phyloP scores from a whole-genome alignment of 2,888 invertebrate genomes.

The Pristionchus mayeri region DNA sequence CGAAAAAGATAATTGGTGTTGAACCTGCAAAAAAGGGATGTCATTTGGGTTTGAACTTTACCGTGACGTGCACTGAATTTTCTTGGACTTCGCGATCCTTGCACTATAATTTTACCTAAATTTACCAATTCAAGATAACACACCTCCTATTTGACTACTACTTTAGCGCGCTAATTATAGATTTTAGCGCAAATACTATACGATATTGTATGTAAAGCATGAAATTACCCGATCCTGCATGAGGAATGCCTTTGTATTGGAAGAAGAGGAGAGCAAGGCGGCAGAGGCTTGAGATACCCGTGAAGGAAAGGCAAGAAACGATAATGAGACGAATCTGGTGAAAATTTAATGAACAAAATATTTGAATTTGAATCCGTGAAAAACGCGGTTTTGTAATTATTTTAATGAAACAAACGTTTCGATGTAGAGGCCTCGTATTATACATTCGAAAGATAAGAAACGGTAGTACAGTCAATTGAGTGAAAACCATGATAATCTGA shows the following conservation, averaged over 20 bases:
- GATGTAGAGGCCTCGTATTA: not conserved
- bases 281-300: not conserved
- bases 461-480: not conserved
- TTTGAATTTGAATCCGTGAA: no score
- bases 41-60: not conserved
- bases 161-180: no score
- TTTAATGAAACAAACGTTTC: not conserved
- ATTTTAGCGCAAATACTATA: no score
- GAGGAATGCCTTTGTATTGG: conserved; percentile 2
- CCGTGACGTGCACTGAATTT: no score
- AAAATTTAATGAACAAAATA: no score
- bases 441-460: not conserved
- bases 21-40: not conserved
- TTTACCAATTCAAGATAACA: no score
- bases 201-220: no score
- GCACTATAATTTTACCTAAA: no score
- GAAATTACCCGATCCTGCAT: not conserved
- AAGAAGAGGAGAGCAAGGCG: not conserved
- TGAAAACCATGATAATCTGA: not conserved
- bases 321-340: conserved; percentile 1
- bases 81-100: no score
- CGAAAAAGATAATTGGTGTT: not conserved
- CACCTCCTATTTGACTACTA: no score
- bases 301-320: not conserved
- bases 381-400: no score